Evolutionary conservation across 1,140 invertebrate genomes (phyloP).

Genomic region (Hyles euphorbiae): DNA sequence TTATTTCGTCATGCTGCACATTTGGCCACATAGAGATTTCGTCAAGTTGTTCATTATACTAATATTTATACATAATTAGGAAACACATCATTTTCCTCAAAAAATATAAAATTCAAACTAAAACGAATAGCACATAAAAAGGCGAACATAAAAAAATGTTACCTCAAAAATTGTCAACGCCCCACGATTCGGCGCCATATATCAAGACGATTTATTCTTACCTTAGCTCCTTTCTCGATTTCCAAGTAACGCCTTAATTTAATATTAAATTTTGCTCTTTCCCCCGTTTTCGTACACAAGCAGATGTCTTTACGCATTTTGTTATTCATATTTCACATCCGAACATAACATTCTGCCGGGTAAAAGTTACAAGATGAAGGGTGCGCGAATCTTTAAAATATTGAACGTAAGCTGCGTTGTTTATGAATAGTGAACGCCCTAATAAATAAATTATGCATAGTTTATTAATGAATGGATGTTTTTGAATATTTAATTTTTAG

Average conservation of each 20-base stretch:
- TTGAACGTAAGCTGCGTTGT: conserved; percentile 11
- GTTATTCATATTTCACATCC: conserved; percentile 64
- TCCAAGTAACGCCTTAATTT: conserved; percentile 70
- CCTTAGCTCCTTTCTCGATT: conserved; percentile 68
- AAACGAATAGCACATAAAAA: conserved; percentile 10
- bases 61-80: not conserved
- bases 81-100: not conserved
- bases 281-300: conserved; percentile 34
- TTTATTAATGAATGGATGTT: too few species aligned
- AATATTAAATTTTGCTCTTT: conserved; percentile 71
- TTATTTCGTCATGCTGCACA: too few species aligned
- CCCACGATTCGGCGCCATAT: conserved; percentile 51
- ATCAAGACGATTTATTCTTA: conserved; percentile 69
- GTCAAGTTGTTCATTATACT: too few species aligned
- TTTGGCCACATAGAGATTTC: too few species aligned
- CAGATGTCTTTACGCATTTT: conserved; percentile 65
- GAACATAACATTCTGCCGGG: conserved; percentile 34
- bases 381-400: conserved; percentile 17
- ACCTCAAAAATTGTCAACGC: conserved; percentile 69
- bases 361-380: conserved; percentile 24
- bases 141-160: conserved; percentile 55
- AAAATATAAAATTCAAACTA: conserved; percentile 6
- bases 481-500: too few species aligned
- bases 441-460: too few species aligned
- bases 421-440: not conserved